phyloP scores from a whole-genome alignment of 2,888 invertebrate species.

The Tiliacea citrago region DNA sequence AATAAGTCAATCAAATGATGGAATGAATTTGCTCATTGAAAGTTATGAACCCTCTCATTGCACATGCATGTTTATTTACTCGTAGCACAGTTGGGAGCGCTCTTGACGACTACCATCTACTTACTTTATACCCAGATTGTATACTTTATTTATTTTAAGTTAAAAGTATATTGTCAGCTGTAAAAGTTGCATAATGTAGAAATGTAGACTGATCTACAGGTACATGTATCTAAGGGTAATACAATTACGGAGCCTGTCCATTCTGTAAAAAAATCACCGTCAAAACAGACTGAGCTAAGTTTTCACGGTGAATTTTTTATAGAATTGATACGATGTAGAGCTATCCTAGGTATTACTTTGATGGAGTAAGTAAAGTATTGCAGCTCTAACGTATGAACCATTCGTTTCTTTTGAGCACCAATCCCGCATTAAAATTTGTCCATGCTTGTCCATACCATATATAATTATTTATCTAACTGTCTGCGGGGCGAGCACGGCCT shows the following conservation, averaged over 20 bases:
- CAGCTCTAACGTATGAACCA: not conserved
- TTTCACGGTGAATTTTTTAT: not conserved
- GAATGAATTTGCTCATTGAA: conserved; percentile 21
- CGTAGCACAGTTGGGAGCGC: no score
- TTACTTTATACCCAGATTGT: no score
- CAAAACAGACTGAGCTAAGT: not conserved
- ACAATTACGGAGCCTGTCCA: not conserved
- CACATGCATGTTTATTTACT: no score
- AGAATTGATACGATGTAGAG: no score
- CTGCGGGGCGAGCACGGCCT: no score
- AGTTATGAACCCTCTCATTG: not conserved
- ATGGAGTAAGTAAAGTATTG: not conserved
- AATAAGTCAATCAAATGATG: conserved; percentile 30
- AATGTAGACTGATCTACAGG: not conserved
- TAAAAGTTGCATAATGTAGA: not conserved
- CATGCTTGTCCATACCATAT: no score
- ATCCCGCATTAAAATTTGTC: no score
- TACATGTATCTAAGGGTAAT: not conserved
- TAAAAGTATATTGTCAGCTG: not conserved
- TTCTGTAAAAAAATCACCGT: not conserved
- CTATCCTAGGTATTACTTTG: not conserved
- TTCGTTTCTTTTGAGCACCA: no score
- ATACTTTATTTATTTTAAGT: not conserved
- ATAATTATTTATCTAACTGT: no score
- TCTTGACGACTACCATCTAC: no score